phyloP scores from a whole-genome alignment of 92 coral and sea anemone species.

The Heliopora coerulea region DNA sequence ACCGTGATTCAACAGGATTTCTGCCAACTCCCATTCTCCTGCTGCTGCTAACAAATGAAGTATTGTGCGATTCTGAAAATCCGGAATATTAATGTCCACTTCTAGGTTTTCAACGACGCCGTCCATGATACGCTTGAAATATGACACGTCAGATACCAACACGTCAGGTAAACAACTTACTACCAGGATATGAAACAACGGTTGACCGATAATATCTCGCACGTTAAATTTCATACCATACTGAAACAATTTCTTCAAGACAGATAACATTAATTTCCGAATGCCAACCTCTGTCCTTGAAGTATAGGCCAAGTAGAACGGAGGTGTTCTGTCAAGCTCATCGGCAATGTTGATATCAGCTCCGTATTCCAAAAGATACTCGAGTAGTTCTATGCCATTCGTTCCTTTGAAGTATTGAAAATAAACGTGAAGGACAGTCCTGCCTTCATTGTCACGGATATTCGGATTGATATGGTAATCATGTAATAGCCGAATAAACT shows the following conservation, averaged over 20 bases:
- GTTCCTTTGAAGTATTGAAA: background rate
- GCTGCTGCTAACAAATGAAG: conserved; percentile 66
- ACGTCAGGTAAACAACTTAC: background rate
- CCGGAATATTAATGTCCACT: conserved; percentile 49
- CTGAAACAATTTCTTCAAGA: background rate
- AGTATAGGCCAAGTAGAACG: background rate
- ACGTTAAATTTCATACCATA: conserved; percentile 1
- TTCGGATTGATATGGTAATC: conserved; percentile 26
- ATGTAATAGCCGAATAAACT: conserved; percentile 7
- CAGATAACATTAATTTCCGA: background rate
- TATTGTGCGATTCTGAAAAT: conserved; percentile 59
- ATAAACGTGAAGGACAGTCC: conserved; percentile 20
- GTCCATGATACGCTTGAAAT: background rate
- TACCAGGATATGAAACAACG: conserved; percentile 19
- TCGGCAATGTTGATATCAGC: conserved; percentile 34
- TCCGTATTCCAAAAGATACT: background rate
- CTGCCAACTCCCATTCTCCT: conserved; percentile 55
- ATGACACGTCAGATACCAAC: background rate
- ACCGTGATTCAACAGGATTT: conserved; percentile 52
- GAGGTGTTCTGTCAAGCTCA: conserved; percentile 10
- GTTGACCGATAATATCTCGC: conserved; percentile 28
- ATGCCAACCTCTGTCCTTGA: background rate
- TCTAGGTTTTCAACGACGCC: background rate
- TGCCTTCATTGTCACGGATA: conserved; percentile 7
- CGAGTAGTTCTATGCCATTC: background rate